Conservation (phyloP, 2,797 vertebrate genomes). For the Podarcis lilfordi region DNA sequence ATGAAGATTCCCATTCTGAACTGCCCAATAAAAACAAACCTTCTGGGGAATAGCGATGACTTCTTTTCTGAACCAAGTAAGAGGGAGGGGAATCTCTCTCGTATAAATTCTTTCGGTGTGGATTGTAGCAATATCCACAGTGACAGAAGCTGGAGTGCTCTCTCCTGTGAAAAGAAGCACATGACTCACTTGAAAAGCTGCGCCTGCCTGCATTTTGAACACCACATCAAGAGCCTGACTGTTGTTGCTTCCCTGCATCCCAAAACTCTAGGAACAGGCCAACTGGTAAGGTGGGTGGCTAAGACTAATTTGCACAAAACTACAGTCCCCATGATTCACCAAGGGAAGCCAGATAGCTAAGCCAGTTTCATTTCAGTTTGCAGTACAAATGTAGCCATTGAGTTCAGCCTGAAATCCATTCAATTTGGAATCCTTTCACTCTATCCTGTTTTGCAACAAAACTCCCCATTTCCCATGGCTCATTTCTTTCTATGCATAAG, state of each 20-base stretch:
- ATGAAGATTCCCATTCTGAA: background rate
- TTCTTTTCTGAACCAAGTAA: background rate
- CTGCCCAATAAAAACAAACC: constrained; percentile 18
- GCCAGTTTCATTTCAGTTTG: background rate
- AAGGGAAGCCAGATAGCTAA: background rate
- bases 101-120: background rate
- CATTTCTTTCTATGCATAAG: background rate
- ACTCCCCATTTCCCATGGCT: background rate
- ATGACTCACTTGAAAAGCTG: background rate
- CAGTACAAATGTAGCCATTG: background rate
- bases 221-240: background rate
- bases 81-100: background rate
- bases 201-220: background rate
- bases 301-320: background rate
- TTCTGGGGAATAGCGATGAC: background rate
- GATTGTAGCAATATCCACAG: background rate
- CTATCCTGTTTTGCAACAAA: background rate
- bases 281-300: background rate
- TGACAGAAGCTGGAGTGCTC: background rate
- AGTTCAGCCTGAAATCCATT: background rate
- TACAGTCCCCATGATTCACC: background rate
- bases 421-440: background rate
- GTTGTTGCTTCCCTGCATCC: background rate
- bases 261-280: background rate
- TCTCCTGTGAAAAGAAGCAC: background rate